Evolutionary conservation across 23 tunicate species (phyloP), one percentile per base, ranked within the genome.

Genomic region (Aplidium turbinatum): DNA sequence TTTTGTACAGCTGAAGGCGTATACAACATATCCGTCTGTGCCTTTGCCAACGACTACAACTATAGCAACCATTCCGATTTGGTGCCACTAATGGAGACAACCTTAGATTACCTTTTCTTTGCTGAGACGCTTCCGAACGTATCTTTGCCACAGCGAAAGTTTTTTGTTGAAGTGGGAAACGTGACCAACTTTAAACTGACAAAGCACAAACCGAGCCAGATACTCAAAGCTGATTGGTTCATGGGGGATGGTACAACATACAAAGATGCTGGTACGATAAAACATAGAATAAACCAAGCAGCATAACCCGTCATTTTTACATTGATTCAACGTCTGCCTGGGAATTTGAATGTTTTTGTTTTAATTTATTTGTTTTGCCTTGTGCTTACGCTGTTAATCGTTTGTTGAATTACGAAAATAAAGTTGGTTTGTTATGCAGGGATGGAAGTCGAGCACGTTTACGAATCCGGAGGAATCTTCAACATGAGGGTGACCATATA

Each of bases 241-340:
- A 80, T 80, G 85, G 85, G 75, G 9, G 85, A 80, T 35, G 85
- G 76, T 1, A 69, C 64, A 16, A 57, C 30, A 0, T 80, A 80
- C 30, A 33, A 20, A 27, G 58, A 80, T 57, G 70, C 70, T 13
- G 85, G 85, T 80, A 31, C 0, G 77, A 25, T 61, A n/a, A n/a
- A n/a, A n/a, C n/a, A n/a, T n/a, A n/a, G n/a, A n/a, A n/a, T n/a
- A n/a, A n/a, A n/a, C n/a, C n/a, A n/a, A n/a, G n/a, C n/a, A n/a
- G n/a, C n/a, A n/a, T n/a, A n/a, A n/a, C n/a, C n/a, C n/a, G n/a
- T n/a, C n/a, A n/a, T n/a, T n/a, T n/a, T n/a, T n/a, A n/a, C n/a
- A n/a, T n/a, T n/a, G n/a, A n/a, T n/a, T n/a, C n/a, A n/a, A n/a
- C n/a, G n/a, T n/a, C n/a, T n/a, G n/a, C n/a, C n/a, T n/a, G n/a